Conservation (phyloP, 1,140 invertebrate species). For the Leptestheria dahalacensis region DNA sequence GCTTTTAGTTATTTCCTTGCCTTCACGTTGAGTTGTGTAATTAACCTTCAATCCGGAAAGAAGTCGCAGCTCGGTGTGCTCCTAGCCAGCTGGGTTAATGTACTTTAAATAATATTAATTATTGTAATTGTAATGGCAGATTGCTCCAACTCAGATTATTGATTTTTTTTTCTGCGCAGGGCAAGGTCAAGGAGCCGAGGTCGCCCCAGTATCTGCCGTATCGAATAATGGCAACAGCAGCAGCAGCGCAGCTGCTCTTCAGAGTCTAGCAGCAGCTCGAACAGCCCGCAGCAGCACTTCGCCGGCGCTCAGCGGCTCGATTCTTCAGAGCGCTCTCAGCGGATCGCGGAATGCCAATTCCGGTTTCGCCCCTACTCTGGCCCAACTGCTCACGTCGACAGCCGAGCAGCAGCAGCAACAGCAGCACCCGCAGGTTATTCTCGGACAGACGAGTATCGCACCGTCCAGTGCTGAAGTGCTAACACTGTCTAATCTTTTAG, state of each 20-base stretch:
- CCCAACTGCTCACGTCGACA: slow-evolving; percentile 53
- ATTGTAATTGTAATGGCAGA: not conserved
- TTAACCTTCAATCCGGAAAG: too few relatives aligned
- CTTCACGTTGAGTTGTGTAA: too few relatives aligned
- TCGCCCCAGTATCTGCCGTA: not conserved
- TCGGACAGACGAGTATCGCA: slow-evolving; percentile 7
- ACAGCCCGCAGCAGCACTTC: slow-evolving; percentile 8
- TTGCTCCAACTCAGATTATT: not conserved
- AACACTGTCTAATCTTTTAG: slow-evolving; percentile 31
- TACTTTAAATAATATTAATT: not conserved
- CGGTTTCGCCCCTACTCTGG: slow-evolving; percentile 58
- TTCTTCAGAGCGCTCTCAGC: slow-evolving; percentile 13
- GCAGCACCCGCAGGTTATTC: not conserved
- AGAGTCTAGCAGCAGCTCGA: slow-evolving; percentile 8
- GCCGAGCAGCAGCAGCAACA: slow-evolving; percentile 20
- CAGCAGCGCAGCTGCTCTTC: slow-evolving; percentile 9
- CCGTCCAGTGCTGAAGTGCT: slow-evolving; percentile 8
- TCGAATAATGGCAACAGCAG: not conserved
- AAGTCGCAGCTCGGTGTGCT: too few relatives aligned
- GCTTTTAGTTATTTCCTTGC: too few relatives aligned
- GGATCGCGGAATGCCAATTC: slow-evolving; percentile 23
- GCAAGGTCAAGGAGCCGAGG: slow-evolving; percentile 3
- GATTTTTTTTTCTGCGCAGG: too few relatives aligned
- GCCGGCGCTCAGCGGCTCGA: slow-evolving; percentile 4
- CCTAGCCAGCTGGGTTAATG: too few relatives aligned